Evolutionary conservation across 2,797 vertebrate genomes (phyloP).

Genomic region (Coregonus sp.): DNA sequence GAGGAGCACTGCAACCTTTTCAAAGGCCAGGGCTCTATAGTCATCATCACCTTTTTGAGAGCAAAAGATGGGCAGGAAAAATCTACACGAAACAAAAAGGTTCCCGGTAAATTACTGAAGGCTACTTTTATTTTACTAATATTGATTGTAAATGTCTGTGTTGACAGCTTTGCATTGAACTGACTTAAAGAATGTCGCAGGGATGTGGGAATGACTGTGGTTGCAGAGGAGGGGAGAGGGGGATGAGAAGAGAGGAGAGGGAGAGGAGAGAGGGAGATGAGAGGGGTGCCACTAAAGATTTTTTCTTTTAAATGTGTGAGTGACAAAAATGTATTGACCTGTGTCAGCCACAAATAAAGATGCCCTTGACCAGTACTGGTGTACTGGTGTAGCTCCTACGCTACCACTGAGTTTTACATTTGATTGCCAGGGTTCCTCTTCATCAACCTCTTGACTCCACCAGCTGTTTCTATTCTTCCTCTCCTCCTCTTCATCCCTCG

Average conservation of each 20-base stretch:
- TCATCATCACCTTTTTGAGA: background rate
- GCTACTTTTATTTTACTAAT: constrained; percentile 34
- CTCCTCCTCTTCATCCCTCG: constrained; percentile 42
- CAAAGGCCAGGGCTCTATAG: background rate
- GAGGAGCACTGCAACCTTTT: background rate
- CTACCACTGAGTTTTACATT: constrained; percentile 11
- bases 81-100: background rate
- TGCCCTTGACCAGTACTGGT: constrained; percentile 50
- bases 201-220: background rate
- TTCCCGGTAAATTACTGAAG: background rate
- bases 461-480: constrained; percentile 52
- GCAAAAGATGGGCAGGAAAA: background rate
- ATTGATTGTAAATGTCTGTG: constrained; percentile 48
- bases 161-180: constrained; percentile 36
- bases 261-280: background rate
- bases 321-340: constrained; percentile 51
- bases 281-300: constrained; percentile 23
- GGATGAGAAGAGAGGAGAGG: constrained; percentile 6
- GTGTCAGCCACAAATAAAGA: constrained; percentile 47
- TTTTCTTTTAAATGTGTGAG: background rate
- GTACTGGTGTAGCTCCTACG: constrained; percentile 12
- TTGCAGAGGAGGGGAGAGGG: background rate
- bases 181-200: constrained; percentile 31
- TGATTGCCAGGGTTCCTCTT: constrained; percentile 33
- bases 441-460: constrained; percentile 50